Percentiles rank a stretch among this genome's conserved stretches.
Evolutionary conservation across 2,888 invertebrate genomes (phyloP).

Genomic region (Papilio demoleus): DNA sequence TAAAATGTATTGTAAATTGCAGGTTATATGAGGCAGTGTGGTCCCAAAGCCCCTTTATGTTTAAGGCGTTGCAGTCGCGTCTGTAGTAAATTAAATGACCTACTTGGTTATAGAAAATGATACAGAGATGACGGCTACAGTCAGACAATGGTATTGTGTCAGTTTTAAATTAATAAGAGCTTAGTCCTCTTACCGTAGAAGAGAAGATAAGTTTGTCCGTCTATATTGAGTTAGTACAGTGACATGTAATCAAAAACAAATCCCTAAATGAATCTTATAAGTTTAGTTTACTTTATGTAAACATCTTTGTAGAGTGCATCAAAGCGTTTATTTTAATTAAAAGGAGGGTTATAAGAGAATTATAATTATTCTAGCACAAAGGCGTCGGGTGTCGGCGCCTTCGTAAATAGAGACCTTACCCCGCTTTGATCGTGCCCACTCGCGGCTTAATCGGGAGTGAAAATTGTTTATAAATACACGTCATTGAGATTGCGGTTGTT

Average conservation of each 20-base stretch:
- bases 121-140: background rate
- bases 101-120: no score
- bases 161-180: background rate
- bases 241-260: conserved; percentile 9
- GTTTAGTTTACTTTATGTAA: conserved; percentile 8
- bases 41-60: no score
- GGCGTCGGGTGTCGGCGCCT: conserved; percentile 38
- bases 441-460: conserved; percentile 42
- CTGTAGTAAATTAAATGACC: no score
- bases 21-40: no score
- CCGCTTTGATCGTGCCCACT: conserved; percentile 43
- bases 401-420: conserved; percentile 40
- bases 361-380: conserved; percentile 37
- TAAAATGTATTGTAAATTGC: no score
- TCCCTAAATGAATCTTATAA: background rate
- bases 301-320: conserved; percentile 30
- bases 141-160: background rate
- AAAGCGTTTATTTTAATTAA: conserved; percentile 38
- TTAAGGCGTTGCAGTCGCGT: no score
- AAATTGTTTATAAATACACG: conserved; percentile 42
- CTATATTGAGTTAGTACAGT: conserved; percentile 6
- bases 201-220: background rate
- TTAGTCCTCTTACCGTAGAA: no score
- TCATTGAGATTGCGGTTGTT: conserved; percentile 31
- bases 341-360: conserved; percentile 37